phyloP scores from a whole-genome alignment of 1,140 invertebrate genomes.

The Dinothrombium tinctorium region DNA sequence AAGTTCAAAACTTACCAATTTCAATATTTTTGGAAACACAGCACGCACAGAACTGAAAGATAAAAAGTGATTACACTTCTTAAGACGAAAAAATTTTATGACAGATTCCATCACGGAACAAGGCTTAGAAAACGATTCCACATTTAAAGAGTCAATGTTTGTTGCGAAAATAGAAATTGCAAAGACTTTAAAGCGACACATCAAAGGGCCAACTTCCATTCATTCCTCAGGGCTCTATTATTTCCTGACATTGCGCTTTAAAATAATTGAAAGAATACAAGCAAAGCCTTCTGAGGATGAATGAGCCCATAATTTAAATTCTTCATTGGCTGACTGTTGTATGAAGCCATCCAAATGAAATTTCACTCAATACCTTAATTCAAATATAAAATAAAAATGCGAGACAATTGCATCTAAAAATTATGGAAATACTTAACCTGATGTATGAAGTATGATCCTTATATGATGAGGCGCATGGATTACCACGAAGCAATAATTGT shows the following conservation, averaged over 20 bases:
- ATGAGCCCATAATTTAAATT: neutral
- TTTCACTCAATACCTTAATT: neutral
- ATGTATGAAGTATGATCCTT: neutral
- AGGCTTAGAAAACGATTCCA: neutral
- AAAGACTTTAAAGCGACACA: neutral
- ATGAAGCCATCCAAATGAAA: neutral
- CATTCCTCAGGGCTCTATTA: too few species aligned
- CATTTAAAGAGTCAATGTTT: neutral
- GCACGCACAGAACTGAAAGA: constrained; percentile 53
- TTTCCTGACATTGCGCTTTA: too few species aligned
- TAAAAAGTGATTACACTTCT: too few species aligned
- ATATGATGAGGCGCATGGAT: neutral
- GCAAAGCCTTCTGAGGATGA: too few species aligned
- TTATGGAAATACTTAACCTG: neutral
- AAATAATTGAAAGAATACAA: too few species aligned
- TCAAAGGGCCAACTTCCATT: neutral
- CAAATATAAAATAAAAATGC: neutral
- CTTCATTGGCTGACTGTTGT: neutral
- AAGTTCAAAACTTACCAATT: constrained; percentile 40
- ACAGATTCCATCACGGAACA: neutral
- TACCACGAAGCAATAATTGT: neutral
- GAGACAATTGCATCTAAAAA: neutral
- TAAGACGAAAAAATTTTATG: neutral
- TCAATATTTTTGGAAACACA: constrained; percentile 53
- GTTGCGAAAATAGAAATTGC: neutral